phyloP scores from a whole-genome alignment of 2,113 vertebrate genomes.

The Xenus cinereus region DNA sequence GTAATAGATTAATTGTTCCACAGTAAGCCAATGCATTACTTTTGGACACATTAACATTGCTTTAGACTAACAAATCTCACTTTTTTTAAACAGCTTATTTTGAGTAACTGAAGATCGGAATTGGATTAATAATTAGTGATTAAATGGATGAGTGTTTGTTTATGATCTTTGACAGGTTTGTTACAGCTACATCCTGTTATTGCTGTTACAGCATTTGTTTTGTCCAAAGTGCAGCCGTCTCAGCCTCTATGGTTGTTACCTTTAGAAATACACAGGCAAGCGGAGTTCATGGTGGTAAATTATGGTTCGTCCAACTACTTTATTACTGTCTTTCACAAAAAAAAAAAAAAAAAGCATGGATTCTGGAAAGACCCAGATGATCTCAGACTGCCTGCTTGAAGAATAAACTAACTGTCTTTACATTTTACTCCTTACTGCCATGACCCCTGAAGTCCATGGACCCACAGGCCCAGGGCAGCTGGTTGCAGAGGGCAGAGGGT shows the following conservation, averaged over 20 bases:
- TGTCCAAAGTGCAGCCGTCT: conserved; percentile 20
- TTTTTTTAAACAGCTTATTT: conserved; percentile 41
- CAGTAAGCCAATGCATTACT: conserved; percentile 63
- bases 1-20: conserved; percentile 71
- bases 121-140: conserved; percentile 70
- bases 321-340: neutral
- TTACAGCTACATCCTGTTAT: conserved; percentile 41
- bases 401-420: neutral
- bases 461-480: neutral
- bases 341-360: neutral
- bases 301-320: neutral
- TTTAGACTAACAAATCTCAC: conserved; percentile 63
- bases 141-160: conserved; percentile 55
- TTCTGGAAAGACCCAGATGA: neutral
- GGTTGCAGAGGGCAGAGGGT: neutral
- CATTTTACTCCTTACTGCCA: neutral
- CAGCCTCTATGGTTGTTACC: conserved; percentile 8
- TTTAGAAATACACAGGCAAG: conserved; percentile 15
- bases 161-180: conserved; percentile 51
- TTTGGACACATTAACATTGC: conserved; percentile 28
- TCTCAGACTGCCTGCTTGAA: neutral
- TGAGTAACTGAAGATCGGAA: conserved; percentile 55
- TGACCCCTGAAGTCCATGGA: neutral
- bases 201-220: conserved; percentile 43
- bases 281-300: neutral